Percentiles rank a stretch among this genome's conserved stretches.
phyloP scores from a whole-genome alignment of 2,888 invertebrate species.

The Ectropis crepuscularia region DNA sequence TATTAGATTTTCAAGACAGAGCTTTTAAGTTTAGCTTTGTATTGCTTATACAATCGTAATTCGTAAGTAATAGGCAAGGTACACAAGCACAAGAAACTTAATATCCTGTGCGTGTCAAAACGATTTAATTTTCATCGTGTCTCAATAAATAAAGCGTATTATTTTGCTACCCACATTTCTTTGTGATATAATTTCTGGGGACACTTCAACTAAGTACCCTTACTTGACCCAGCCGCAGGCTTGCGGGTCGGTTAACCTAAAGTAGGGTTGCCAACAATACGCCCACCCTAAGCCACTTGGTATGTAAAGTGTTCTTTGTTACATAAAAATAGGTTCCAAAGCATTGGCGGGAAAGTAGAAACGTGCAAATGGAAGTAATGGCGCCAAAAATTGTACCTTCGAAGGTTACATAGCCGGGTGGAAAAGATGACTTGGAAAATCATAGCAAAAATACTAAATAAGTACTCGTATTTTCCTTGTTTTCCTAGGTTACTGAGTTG shows the following conservation, averaged over 20 bases:
- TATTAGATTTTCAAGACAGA: too few relatives aligned
- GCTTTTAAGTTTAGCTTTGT: too few relatives aligned
- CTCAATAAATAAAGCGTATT: too few relatives aligned
- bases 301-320: conserved; percentile 26
- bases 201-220: conserved; percentile 9
- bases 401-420: conserved; percentile 11
- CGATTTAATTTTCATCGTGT: too few relatives aligned
- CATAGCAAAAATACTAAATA: background rate
- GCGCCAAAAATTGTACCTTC: conserved; percentile 40
- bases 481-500: too few relatives aligned
- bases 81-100: too few relatives aligned
- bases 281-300: conserved; percentile 21
- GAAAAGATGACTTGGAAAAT: conserved; percentile 1
- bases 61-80: too few relatives aligned
- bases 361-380: conserved; percentile 49
- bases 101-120: too few relatives aligned
- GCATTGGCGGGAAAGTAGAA: conserved; percentile 46
- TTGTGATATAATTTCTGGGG: conserved; percentile 2
- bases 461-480: background rate
- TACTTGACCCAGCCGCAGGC: background rate
- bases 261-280: conserved; percentile 20
- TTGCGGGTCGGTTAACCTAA: conserved; percentile 17
- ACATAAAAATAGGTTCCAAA: conserved; percentile 16
- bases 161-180: background rate
- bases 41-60: too few relatives aligned